A percentile compares a stretch with the other conserved stretches of the same genome.
phyloP scores from a whole-genome alignment of 2,113 vertebrate genomes.

The Benitochromis conjunctus region DNA sequence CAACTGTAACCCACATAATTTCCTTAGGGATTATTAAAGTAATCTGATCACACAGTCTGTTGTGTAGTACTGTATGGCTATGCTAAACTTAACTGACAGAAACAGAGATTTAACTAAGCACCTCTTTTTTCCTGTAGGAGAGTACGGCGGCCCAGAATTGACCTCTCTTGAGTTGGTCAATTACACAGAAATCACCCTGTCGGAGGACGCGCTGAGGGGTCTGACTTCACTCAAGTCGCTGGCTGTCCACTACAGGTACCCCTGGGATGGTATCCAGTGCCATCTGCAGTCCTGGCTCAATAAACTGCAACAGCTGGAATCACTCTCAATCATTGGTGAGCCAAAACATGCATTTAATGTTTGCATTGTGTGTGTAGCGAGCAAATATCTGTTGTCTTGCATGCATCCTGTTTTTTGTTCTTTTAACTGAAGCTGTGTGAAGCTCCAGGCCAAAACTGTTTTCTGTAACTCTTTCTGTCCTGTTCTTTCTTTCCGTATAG shows the following conservation, averaged over 20 bases:
- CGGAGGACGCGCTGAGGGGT: slow-evolving; percentile 34
- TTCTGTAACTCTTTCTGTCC: too few species aligned
- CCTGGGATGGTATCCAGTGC: slow-evolving; percentile 28
- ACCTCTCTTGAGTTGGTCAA: slow-evolving; percentile 52
- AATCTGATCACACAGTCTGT: too few species aligned
- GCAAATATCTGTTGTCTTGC: too few species aligned
- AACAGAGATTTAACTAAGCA: background rate
- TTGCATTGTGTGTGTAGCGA: background rate
- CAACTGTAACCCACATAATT: too few species aligned
- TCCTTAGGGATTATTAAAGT: too few species aligned
- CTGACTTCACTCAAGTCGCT: slow-evolving; percentile 40
- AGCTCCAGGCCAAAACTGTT: background rate
- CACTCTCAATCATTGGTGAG: slow-evolving; percentile 48
- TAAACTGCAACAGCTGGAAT: slow-evolving; percentile 32
- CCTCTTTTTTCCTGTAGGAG: background rate
- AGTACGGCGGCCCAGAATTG: background rate
- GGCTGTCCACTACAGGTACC: slow-evolving; percentile 46
- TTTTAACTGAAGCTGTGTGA: background rate
- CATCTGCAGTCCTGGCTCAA: slow-evolving; percentile 50
- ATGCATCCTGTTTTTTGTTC: too few species aligned
- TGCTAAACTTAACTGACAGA: background rate
- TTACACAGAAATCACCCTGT: slow-evolving; percentile 51
- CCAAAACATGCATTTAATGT: background rate
- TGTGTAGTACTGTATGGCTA: background rate
- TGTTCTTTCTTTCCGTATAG: background rate